Conservation (phyloP, 2,888 invertebrate species). For the Dromius quadrimaculatus region DNA sequence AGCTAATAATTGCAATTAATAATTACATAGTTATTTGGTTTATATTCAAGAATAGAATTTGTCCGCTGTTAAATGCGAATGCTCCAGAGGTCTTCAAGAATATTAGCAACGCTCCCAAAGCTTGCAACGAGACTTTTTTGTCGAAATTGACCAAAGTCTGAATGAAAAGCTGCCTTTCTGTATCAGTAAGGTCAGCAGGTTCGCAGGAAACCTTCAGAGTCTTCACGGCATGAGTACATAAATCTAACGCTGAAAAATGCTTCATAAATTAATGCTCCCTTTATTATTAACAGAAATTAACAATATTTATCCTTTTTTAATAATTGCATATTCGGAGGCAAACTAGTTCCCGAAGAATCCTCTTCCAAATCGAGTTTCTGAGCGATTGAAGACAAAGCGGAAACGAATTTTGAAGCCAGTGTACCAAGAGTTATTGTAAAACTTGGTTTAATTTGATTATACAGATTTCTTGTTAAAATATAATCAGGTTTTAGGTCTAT, state of each 20-base stretch:
- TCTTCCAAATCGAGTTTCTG: slow-evolving; percentile 53
- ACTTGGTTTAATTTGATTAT: slow-evolving; percentile 72
- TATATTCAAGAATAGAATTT: slow-evolving; percentile 69
- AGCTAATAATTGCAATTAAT: background rate
- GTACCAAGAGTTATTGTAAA: slow-evolving; percentile 71
- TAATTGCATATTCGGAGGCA: slow-evolving; percentile 70
- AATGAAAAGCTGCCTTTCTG: slow-evolving; percentile 72
- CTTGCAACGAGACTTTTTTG: slow-evolving; percentile 74
- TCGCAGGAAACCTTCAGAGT: slow-evolving; percentile 62
- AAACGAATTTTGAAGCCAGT: slow-evolving; percentile 68
- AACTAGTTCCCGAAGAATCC: slow-evolving; percentile 55
- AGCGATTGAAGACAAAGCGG: slow-evolving; percentile 59
- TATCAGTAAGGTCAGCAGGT: slow-evolving; percentile 68
- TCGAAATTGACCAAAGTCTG: slow-evolving; percentile 75
- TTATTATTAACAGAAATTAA: slow-evolving; percentile 62
- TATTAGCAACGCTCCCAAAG: slow-evolving; percentile 78
- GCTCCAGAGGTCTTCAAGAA: slow-evolving; percentile 78
- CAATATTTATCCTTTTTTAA: slow-evolving; percentile 73
- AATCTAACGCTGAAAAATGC: slow-evolving; percentile 38
- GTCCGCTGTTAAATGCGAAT: slow-evolving; percentile 66
- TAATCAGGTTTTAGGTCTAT: slow-evolving; percentile 75
- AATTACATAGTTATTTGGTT: slow-evolving; percentile 74
- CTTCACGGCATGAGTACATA: slow-evolving; percentile 38
- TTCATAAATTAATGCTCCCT: background rate
- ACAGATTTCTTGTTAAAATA: slow-evolving; percentile 71